Percentiles rank a stretch among this genome's conserved stretches.
These are phyloP conservation scores for Podabrus alpinus DNA, from an alignment of 2,888 invertebrate species.

Conservation along the genomic window DNA sequence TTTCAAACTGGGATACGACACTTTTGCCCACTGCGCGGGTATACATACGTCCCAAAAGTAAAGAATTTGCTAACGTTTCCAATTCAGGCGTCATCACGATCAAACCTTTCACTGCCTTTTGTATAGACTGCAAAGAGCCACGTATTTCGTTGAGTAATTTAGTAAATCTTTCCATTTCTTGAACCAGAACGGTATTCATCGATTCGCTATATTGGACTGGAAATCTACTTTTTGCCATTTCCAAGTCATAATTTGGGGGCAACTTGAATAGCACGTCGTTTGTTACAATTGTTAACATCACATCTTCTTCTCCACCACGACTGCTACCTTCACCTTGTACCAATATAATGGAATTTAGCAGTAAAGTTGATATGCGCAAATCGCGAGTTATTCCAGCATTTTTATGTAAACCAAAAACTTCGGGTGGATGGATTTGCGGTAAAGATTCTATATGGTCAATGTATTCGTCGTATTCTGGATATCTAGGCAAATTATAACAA, in stretches of 20 bases:
- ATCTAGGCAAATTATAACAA: constrained; percentile 69
- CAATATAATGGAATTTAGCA: constrained; percentile 74
- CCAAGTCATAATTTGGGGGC: constrained; percentile 66
- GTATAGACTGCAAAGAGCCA: constrained; percentile 70
- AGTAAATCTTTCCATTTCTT: constrained; percentile 76
- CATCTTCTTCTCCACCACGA: constrained; percentile 67
- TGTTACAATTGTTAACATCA: constrained; percentile 68
- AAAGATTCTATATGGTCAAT: constrained; percentile 74
- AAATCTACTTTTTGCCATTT: constrained; percentile 66
- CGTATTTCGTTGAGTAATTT: constrained; percentile 68
- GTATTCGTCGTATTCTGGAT: constrained; percentile 74
- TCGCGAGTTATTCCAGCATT: constrained; percentile 90
- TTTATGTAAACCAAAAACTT: constrained; percentile 86
- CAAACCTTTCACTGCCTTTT: constrained; percentile 81
- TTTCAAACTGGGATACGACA: constrained; percentile 89
- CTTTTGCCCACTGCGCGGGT: constrained; percentile 79
- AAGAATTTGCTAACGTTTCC: constrained; percentile 71
- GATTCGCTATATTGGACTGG: constrained; percentile 79
- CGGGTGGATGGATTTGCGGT: constrained; percentile 78
- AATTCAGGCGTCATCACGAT: constrained; percentile 85
- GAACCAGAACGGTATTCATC: constrained; percentile 83
- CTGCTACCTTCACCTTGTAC: constrained; percentile 70
- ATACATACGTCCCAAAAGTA: constrained; percentile 76
- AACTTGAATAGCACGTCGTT: constrained; percentile 63
- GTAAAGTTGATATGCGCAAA: constrained; percentile 71